These are phyloP conservation scores for Gerris lacustris DNA, from an alignment of 2,888 invertebrate species.

Conservation along the genomic window DNA sequence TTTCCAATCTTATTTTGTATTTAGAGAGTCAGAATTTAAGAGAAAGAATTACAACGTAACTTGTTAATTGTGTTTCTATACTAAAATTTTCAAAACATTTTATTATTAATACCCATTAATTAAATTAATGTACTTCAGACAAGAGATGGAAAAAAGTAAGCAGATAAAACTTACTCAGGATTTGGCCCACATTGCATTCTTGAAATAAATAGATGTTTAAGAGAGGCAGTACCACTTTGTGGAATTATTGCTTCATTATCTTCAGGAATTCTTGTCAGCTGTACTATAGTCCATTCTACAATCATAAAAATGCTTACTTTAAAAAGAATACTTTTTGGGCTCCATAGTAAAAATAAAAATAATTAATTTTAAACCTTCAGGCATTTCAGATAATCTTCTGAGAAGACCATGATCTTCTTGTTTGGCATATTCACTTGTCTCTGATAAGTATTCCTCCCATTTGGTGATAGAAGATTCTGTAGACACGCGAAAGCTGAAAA, in stretches of 20 bases:
- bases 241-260: constrained; percentile 18
- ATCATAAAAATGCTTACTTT: background rate
- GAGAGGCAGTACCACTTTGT: constrained; percentile 14
- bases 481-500: too few species aligned
- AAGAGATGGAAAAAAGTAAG: too few species aligned
- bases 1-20: too few species aligned
- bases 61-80: too few species aligned
- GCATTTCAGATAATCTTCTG: constrained; percentile 21
- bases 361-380: constrained; percentile 18
- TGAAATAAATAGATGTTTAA: constrained; percentile 21
- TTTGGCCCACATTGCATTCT: constrained; percentile 25
- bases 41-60: too few species aligned
- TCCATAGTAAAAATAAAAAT: background rate
- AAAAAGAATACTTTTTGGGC: background rate
- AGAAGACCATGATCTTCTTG: constrained; percentile 18
- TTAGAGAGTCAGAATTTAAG: too few species aligned
- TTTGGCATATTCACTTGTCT: constrained; percentile 12
- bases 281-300: constrained; percentile 50
- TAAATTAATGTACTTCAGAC: too few species aligned
- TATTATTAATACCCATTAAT: too few species aligned
- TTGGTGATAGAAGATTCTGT: too few species aligned
- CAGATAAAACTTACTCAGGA: constrained; percentile 18
- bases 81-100: too few species aligned
- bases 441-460: background rate
- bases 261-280: constrained; percentile 38